phyloP scores from a whole-genome alignment of 2,797 vertebrate species.

The Ispidina lecontei region DNA sequence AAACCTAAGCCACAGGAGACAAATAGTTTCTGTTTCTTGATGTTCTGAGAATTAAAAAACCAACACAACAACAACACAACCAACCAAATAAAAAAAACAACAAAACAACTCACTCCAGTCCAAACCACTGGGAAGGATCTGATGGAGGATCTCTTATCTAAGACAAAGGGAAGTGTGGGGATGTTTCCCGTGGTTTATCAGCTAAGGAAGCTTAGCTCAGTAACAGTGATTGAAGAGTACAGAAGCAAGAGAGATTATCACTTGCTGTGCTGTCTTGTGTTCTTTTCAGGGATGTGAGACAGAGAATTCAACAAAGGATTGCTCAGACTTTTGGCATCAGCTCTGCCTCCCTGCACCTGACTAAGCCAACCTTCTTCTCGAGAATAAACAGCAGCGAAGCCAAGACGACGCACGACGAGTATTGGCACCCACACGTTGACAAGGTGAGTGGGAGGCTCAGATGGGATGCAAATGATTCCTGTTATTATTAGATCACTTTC shows the following conservation, averaged over 20 bases:
- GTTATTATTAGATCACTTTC: neutral
- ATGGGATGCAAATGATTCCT: neutral
- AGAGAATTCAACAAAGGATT: constrained; percentile 87
- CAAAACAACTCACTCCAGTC: neutral
- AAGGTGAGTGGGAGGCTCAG: constrained; percentile 81
- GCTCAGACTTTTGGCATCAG: constrained; percentile 87
- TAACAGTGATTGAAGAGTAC: neutral
- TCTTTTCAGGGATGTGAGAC: constrained; percentile 82
- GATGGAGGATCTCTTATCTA: neutral
- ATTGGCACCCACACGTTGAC: constrained; percentile 96
- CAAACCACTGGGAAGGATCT: accelerated
- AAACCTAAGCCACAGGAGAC: neutral
- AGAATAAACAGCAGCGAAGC: constrained; percentile 91
- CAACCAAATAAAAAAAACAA: too few species aligned
- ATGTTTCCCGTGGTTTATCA: accelerated
- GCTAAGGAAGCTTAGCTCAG: neutral
- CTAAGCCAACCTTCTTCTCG: constrained; percentile 98
- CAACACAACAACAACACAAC: neutral
- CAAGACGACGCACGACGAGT: constrained; percentile 92
- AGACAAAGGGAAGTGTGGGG: neutral
- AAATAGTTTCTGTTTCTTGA: neutral
- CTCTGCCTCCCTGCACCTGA: constrained; percentile 85
- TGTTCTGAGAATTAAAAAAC: neutral
- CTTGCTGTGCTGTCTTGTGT: neutral
- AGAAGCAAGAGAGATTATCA: neutral